Conservation (phyloP, 2,113 vertebrate species). For the Lophius piscatorius region DNA sequence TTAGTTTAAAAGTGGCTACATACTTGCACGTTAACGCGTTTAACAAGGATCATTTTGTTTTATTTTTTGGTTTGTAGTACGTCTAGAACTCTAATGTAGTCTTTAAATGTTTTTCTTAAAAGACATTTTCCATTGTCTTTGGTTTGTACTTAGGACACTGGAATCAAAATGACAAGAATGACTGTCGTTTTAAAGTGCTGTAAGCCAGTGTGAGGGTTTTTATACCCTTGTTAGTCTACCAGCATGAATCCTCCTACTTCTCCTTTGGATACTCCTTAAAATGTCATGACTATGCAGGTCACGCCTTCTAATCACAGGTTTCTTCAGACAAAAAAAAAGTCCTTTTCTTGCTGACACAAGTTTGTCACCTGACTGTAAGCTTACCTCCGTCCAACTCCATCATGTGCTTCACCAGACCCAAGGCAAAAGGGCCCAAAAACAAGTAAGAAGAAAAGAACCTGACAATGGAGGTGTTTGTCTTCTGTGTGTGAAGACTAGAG, state of each 20-base stretch:
- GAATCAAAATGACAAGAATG: conserved; percentile 2
- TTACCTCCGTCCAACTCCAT: conserved; percentile 33
- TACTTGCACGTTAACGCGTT: not conserved
- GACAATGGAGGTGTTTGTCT: conserved; percentile 14
- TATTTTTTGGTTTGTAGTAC: not conserved
- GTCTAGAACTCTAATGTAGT: not conserved
- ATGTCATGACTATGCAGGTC: conserved; percentile 2
- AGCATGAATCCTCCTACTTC: conserved; percentile 5
- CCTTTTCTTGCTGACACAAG: not conserved
- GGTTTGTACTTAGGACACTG: not conserved
- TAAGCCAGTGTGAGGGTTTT: not conserved
- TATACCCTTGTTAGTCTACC: not conserved
- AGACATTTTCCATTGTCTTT: conserved; percentile 6
- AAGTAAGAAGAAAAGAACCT: not conserved
- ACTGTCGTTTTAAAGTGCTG: conserved; percentile 6
- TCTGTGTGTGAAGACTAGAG: too few species aligned
- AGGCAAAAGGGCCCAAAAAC: conserved; percentile 5
- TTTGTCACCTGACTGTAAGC: conserved; percentile 41
- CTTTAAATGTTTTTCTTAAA: conserved; percentile 6
- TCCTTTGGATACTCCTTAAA: not conserved
- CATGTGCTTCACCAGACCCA: conserved; percentile 31
- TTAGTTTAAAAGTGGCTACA: too few species aligned
- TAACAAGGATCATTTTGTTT: not conserved
- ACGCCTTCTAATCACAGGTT: not conserved
- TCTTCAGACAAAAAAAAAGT: not conserved